A percentile compares a stretch with the other conserved stretches of the same genome.
These are phyloP conservation scores for Nemoura dubitans DNA, from an alignment of 2,888 invertebrate species.

Conservation along the genomic window DNA sequence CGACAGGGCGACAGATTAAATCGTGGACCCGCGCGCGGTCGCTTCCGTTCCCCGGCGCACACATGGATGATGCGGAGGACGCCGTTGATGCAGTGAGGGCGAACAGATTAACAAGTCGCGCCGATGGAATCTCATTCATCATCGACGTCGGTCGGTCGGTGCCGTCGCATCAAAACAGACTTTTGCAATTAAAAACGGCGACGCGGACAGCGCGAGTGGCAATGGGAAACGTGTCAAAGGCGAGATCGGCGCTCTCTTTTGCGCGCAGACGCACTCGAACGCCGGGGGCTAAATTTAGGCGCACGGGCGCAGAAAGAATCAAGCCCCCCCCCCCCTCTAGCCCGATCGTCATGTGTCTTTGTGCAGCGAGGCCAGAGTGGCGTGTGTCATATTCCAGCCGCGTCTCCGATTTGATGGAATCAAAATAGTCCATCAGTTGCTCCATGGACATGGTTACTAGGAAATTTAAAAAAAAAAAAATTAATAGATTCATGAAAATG, in stretches of 20 bases:
- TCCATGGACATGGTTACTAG: no score
- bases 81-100: background rate
- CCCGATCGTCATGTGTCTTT: no score
- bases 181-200: slow-evolving; percentile 31
- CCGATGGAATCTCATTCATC: slow-evolving; percentile 16
- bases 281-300: background rate
- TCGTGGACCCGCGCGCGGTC: background rate
- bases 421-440: no score
- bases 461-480: no score
- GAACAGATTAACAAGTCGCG: slow-evolving; percentile 27
- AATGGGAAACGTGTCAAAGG: background rate
- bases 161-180: slow-evolving; percentile 33
- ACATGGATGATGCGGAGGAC: background rate
- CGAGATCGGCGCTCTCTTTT: no score
- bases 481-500: no score
- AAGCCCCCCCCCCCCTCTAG: no score
- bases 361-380: no score
- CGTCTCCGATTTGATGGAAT: no score
- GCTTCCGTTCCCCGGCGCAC: slow-evolving; percentile 29
- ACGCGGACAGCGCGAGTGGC: background rate
- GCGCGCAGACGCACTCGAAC: no score
- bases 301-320: background rate
- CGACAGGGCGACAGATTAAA: slow-evolving; percentile 35
- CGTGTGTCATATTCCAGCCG: no score
- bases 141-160: background rate